These are phyloP conservation scores for Phylloscopus whistleri DNA, from an alignment of 2,113 vertebrate species.

Conservation along the genomic window DNA sequence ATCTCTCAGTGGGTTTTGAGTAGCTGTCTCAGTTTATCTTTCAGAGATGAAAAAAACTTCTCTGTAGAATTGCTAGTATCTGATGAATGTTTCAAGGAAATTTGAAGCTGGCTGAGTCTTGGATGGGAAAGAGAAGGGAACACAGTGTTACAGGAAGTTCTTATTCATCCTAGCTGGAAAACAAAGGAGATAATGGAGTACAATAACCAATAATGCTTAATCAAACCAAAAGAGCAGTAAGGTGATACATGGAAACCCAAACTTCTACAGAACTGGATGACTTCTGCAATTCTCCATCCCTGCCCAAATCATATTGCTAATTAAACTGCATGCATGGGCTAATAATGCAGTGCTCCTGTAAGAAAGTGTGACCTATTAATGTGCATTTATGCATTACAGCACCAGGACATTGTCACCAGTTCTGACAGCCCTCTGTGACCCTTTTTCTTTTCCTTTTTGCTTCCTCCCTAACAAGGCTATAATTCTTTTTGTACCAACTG, in stretches of 20 bases:
- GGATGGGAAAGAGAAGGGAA: not conserved
- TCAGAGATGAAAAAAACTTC: not conserved
- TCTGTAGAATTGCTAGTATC: not conserved
- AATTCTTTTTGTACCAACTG: constrained; percentile 20
- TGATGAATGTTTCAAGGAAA: not conserved
- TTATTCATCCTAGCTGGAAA: not conserved
- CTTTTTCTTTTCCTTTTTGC: constrained; percentile 28
- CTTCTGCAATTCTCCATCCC: not conserved
- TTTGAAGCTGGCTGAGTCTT: not conserved
- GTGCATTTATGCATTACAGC: constrained; percentile 6
- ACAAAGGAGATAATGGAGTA: not conserved
- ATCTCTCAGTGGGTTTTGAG: not conserved
- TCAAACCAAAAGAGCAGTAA: not conserved
- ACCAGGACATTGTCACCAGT: not conserved
- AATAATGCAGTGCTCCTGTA: not conserved
- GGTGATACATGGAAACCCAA: not conserved
- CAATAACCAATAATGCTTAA: not conserved
- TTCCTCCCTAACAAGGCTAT: not conserved
- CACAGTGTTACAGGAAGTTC: not conserved
- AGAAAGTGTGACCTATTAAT: constrained; percentile 15
- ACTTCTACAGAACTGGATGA: not conserved
- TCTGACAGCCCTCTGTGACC: not conserved
- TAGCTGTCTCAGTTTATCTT: not conserved
- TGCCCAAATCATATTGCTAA: not conserved
- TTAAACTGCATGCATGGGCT: not conserved